A percentile compares a stretch with the other conserved stretches of the same genome.
phyloP scores from a whole-genome alignment of 2,888 invertebrate genomes.

The Scaptodrosophila latifasciaeformis region DNA sequence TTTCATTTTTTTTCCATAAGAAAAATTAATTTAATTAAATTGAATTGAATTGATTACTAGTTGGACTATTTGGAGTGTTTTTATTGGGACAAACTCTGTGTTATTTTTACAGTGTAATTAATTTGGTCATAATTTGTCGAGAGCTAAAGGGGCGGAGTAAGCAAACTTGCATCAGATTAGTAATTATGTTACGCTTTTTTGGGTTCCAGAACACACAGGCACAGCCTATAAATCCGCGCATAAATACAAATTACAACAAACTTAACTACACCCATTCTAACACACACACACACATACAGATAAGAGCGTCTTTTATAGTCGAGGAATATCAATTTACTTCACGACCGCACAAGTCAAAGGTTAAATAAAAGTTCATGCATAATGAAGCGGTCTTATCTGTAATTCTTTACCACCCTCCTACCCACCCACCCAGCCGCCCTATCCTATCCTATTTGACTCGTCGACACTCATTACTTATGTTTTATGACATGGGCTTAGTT shows the following conservation, averaged over 20 bases:
- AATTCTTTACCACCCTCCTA: no score
- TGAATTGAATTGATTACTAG: neutral
- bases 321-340: conserved; percentile 54
- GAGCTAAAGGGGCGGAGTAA: conserved; percentile 17
- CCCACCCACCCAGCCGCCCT: no score
- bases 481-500: conserved; percentile 54
- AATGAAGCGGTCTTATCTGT: conserved; percentile 39
- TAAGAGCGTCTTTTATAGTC: neutral
- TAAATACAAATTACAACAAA: conserved; percentile 40
- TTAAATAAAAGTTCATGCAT: conserved; percentile 59
- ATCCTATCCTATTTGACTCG: neutral
- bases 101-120: conserved; percentile 41
- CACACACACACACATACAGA: neutral
- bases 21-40: no score
- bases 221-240: conserved; percentile 54
- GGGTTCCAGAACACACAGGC: conserved; percentile 6
- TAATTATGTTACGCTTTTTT: conserved; percentile 47
- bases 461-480: conserved; percentile 56
- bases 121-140: conserved; percentile 53
- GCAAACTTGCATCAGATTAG: conserved; percentile 53
- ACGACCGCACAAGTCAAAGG: conserved; percentile 46
- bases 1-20: no score
- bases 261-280: neutral
- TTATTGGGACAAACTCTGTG: neutral
- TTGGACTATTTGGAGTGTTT: neutral